Base-by-base conservation (phyloP, 1,140 invertebrate species). In the Lepidotrigona ventralis region DNA sequence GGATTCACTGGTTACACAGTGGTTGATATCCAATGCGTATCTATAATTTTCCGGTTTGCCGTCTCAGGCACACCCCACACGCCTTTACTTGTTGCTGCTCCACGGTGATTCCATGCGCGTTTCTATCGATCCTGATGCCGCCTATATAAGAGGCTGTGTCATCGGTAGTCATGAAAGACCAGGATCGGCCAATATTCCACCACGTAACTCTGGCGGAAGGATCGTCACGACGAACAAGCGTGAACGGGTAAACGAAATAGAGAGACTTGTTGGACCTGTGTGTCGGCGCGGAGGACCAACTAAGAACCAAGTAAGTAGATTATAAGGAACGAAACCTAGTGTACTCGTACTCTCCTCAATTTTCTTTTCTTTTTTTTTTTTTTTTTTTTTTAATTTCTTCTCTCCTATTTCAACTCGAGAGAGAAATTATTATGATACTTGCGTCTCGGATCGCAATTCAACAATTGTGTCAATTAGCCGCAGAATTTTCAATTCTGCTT, bases 31-130 rank as follows among this genome's bases (percentile, higher is more conserved):
- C 39, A 54, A 77, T 29, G 54, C 33, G 56, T 6, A 17, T 19
- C 15, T 64, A 66, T 76, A 79, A 85, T 82, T 81, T 88, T 87
- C 71, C 53, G 14, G 26, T 21, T 76, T 56, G 73, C 54, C 54
- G 53, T 84, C 51, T 23, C 72, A 76, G 79, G 68, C 87, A 81
- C 87, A 70, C 79, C 69, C 79, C 81, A 19, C 80, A 66, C 76
- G 63, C 72, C 46, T 89, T 84, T 88, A 91, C 90, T 91, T 91
- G 91, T 91, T 91, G 89, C 90, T 92, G 90, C 79, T 46, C 33
- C 15, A 54, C 17, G 53, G 39, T 68, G 63, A 17, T 68, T 90
- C 74, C 92, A 92, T 93, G 92, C 92, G 92, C 91, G 86, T 23
- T 84, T 90, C 76, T 93, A 93, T 93, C 90, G 92, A 93, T 92